Conservation (phyloP, 2,113 vertebrate species). For the Platysteira castanea region DNA sequence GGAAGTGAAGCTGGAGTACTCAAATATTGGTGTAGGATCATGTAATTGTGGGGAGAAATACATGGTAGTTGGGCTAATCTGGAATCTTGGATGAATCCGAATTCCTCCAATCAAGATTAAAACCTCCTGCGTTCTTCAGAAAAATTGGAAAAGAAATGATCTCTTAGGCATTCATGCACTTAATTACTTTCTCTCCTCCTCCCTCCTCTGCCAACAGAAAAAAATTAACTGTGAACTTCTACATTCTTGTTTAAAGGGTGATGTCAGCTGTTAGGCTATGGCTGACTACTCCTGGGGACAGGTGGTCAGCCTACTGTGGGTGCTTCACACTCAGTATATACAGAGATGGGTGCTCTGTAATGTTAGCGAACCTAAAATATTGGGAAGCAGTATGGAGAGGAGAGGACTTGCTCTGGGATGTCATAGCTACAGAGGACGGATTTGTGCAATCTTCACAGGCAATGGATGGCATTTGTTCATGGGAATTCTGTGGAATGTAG, state of each 20-base stretch:
- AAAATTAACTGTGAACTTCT: not conserved
- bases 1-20: not conserved
- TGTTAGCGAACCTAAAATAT: not conserved
- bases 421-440: not conserved
- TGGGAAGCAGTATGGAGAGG: not conserved
- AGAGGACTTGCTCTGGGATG: not conserved
- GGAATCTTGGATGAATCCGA: not conserved
- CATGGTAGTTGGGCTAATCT: not conserved
- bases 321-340: not conserved
- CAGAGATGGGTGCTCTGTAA: not conserved
- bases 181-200: constrained; percentile 17
- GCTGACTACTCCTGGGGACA: not conserved
- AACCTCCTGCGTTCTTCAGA: not conserved
- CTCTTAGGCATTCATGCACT: not conserved
- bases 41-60: not conserved
- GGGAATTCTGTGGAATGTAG: not conserved
- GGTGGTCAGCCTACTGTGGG: not conserved
- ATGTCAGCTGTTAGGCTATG: not conserved
- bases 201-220: not conserved
- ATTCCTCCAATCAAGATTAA: not conserved
- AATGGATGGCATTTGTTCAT: not conserved
- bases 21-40: not conserved
- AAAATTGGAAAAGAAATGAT: not conserved
- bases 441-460: not conserved
- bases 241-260: not conserved